Evolutionary conservation across 2,797 vertebrate species (phyloP), one percentile per base, ranked within the genome.

Genomic region (Liparis tanakae): DNA sequence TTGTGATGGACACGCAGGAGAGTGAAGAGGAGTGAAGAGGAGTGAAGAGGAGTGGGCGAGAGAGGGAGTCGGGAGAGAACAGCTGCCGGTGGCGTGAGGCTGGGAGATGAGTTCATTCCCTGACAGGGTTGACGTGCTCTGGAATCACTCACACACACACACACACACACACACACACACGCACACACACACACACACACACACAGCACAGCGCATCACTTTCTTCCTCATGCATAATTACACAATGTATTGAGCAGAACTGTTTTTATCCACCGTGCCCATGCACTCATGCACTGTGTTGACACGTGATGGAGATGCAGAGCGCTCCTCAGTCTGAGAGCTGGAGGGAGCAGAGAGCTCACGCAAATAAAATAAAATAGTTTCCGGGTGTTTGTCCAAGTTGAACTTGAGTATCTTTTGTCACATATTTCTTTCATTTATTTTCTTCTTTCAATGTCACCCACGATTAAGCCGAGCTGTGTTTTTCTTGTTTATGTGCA

Each of bases 51-150:
- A 13, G 37, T 53, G 72, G 77, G 18, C 18, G 75, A 62, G 72
- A 64, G 39, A 41, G 43, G 64, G 69, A 76, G 70, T 9, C 61
- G 46, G 68, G 39, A 60, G 70, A 41, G 67, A 76, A 43, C 66
- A 79, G 82, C 80, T 81, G 74, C 73, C 60, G 61, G 72, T 82
- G 71, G 76, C 76, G 50, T 77, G 75, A 82, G 69, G 69, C 65
- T 72, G 59, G 44, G 68, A 76, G 77, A 87, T 56, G 63, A 85
- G 78, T 82, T 88, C 62, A 81, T 85, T 64, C 84, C 72, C 81
- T 84, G 82, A 82, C 22, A 79, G 74, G 12, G 25, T 72, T 79
- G 81, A 82, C 81, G 64, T 22, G 67, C 63, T 69, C 72, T 22
- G 73, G 74, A 78, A 74, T 53, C 71, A 17, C 59, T 7, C 43